Base-by-base conservation (phyloP, 2,113 vertebrate genomes). In the Oreotrochilus melanogaster region DNA sequence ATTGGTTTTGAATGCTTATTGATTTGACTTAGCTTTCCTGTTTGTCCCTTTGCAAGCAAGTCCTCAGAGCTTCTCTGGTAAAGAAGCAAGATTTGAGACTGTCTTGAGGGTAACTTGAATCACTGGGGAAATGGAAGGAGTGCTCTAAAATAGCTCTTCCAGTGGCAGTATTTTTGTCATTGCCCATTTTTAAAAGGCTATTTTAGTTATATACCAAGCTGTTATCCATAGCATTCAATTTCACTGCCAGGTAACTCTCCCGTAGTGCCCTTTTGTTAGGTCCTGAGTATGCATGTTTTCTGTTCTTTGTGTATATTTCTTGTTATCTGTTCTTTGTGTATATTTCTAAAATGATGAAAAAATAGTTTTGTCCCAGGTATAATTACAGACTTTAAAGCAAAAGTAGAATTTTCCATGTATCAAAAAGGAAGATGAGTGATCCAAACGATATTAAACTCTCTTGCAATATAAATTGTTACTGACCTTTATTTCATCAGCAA, bases 1-100 rank as follows among this genome's bases (percentile, higher is more conserved):
- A 25, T 33, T 1, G 1, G 4, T 71, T 71, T 58, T 28, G 37
- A 2, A 0, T 47, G 37, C 43, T 45, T 25, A 16, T 28, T 18
- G 28, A 78, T 78, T 43, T 85, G 15, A 47, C 23, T 80, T 51
- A 35, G 65, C 28, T 89, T 61, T 86, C 6, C 30, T 50, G 6
- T 24, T 71, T 67, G 33, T 37, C 35, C 23, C 43, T 28, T 73
- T 70, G 45, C 43, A 86, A 47, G 37, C 42, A 48, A 72, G 21
- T 64, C 43, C 72, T 69, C 50, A 28, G 48, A 86, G 50, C 24
- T 86, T 28, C 67, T 87, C 22, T 18, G 21, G 7, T 76, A 37
- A 57, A 33, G 12, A 69, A 25, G 57, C 50, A 86, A 48, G 16
- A 50, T 66, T 64, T 60, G 19, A 13, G 64, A 33, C 56, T 72